Evolutionary conservation across 2,113 vertebrate genomes (phyloP).

Genomic region (Pagrus major): DNA sequence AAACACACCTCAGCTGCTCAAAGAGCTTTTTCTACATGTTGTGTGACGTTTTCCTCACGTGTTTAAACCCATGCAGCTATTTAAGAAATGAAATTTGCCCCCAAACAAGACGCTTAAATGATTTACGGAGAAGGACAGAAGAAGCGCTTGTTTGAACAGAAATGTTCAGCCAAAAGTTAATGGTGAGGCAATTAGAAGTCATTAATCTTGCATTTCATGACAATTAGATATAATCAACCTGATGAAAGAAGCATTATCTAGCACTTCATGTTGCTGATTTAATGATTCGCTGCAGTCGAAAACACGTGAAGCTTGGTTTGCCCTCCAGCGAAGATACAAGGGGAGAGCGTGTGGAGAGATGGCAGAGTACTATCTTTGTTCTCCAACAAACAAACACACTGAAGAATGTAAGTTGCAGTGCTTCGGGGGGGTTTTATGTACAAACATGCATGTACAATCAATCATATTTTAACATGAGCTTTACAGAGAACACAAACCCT

Average conservation of each 20-base stretch:
- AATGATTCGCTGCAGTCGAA: not conserved
- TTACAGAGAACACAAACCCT: not conserved
- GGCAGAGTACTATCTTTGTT: too few species aligned
- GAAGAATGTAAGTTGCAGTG: not conserved
- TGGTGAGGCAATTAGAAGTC: not conserved
- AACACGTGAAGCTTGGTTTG: not conserved
- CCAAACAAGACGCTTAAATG: not conserved
- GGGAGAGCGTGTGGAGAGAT: not conserved
- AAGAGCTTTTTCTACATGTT: not conserved
- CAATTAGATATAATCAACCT: not conserved
- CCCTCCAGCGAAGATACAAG: not conserved
- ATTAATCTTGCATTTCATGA: not conserved
- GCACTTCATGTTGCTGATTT: not conserved
- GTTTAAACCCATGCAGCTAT: constrained; percentile 29
- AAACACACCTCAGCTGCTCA: not conserved
- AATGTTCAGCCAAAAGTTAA: too few species aligned
- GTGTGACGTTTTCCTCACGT: not conserved
- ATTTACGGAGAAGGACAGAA: constrained; percentile 2
- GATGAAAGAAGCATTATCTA: not conserved
- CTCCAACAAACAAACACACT: not conserved
- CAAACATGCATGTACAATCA: not conserved
- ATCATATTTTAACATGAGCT: not conserved
- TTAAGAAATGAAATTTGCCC: not conserved
- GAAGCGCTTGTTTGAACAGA: not conserved
- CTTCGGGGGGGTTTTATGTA: not conserved